These are phyloP conservation scores for Oegoconia quadripuncta DNA, from an alignment of 2,888 invertebrate genomes.

Conservation along the genomic window DNA sequence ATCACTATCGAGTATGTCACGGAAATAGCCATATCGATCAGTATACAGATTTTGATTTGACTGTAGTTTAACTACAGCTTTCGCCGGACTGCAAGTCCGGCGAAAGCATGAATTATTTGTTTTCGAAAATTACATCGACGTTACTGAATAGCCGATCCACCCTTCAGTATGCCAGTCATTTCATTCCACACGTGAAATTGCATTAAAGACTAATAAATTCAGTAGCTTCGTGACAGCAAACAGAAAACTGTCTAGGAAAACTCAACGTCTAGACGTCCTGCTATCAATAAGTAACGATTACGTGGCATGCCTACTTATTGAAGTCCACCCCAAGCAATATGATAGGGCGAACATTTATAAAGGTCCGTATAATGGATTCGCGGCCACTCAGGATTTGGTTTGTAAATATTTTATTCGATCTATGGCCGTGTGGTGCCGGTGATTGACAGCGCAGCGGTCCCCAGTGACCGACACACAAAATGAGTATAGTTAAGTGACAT, in stretches of 20 bases:
- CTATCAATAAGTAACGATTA: constrained; percentile 65
- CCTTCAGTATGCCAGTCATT: constrained; percentile 27
- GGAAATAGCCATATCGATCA: too few relatives aligned
- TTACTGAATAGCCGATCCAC: background rate
- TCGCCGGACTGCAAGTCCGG: too few relatives aligned
- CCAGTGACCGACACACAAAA: constrained; percentile 31
- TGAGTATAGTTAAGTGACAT: constrained; percentile 11
- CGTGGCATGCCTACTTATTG: constrained; percentile 52
- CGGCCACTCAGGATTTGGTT: constrained; percentile 65
- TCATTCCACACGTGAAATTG: constrained; percentile 38
- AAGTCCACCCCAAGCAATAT: constrained; percentile 47
- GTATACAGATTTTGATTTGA: too few relatives aligned
- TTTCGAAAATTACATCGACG: too few relatives aligned
- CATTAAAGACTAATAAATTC: constrained; percentile 45
- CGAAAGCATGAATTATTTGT: too few relatives aligned
- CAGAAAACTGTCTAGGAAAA: constrained; percentile 42
- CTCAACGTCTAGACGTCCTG: constrained; percentile 55
- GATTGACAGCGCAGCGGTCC: constrained; percentile 64
- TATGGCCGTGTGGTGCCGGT: constrained; percentile 53
- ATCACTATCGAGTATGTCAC: too few relatives aligned
- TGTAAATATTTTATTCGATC: constrained; percentile 73
- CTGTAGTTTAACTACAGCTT: too few relatives aligned
- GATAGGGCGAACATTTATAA: constrained; percentile 51
- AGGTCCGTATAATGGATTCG: constrained; percentile 59
- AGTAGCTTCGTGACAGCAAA: constrained; percentile 62